Conservation (phyloP, 2,113 vertebrate genomes). For the Orycteropus afer region DNA sequence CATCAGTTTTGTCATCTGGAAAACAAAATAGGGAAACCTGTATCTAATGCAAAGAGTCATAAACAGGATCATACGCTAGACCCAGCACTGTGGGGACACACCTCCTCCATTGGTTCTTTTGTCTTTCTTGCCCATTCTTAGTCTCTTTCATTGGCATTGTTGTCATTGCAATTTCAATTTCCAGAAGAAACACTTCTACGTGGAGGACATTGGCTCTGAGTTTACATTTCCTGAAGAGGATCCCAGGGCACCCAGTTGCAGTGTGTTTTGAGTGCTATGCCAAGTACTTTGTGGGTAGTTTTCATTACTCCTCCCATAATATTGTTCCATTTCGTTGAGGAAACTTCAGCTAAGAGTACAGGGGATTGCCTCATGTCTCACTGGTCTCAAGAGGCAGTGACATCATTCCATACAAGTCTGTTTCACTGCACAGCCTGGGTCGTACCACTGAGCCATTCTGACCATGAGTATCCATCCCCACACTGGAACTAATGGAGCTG, state of each 20-base stretch:
- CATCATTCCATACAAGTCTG: neutral
- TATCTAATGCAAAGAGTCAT: neutral
- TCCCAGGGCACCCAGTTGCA: neutral
- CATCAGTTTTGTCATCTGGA: neutral
- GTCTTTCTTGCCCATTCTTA: neutral
- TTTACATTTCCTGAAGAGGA: neutral
- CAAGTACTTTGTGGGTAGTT: neutral
- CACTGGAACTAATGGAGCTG: neutral
- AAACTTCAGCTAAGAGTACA: neutral
- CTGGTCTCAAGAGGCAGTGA: neutral
- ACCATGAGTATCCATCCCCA: rapidly evolving
- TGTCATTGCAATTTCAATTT: neutral
- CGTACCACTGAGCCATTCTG: neutral
- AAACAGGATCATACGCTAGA: neutral
- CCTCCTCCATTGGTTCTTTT: neutral
- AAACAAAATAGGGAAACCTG: neutral
- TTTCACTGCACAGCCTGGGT: neutral
- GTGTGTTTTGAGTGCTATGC: neutral
- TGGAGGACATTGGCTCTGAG: neutral
- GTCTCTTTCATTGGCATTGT: neutral
- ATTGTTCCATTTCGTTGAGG: neutral
- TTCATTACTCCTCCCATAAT: neutral
- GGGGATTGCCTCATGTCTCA: neutral
- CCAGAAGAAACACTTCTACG: neutral
- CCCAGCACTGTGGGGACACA: neutral